Evolutionary conservation across 1,140 invertebrate genomes (phyloP).

Genomic region (Papilio polytes): DNA sequence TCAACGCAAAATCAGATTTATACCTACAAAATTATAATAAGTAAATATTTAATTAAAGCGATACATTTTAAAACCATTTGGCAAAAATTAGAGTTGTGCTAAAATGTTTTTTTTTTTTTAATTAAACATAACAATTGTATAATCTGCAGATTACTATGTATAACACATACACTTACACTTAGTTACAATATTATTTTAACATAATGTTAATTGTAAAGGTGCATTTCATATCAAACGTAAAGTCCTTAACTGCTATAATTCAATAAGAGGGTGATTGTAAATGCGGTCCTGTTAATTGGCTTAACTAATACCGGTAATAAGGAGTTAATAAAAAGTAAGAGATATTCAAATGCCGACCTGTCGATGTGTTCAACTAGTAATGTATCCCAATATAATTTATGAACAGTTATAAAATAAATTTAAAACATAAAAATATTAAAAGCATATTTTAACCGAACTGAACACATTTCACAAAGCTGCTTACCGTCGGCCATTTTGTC

Average conservation of each 20-base stretch:
- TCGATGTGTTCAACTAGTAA: neutral
- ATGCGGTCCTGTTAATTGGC: neutral
- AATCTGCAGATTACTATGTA: too few species aligned
- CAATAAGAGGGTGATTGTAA: neutral
- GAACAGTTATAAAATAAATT: neutral
- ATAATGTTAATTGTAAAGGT: neutral
- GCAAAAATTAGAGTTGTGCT: too few species aligned
- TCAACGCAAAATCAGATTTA: neutral
- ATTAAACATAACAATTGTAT: too few species aligned
- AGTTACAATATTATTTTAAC: neutral
- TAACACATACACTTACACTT: too few species aligned
- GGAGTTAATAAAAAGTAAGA: neutral
- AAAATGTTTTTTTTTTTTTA: too few species aligned
- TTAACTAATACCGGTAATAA: neutral
- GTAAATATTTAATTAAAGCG: too few species aligned
- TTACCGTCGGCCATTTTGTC: slow-evolving; percentile 75
- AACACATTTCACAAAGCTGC: slow-evolving; percentile 73
- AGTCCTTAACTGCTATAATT: neutral
- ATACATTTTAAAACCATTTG: too few species aligned
- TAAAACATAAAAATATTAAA: slow-evolving; percentile 41
- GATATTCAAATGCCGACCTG: too few species aligned
- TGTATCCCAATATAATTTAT: neutral
- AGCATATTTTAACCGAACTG: slow-evolving; percentile 48
- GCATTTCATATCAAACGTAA: neutral
- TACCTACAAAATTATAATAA: too few species aligned